phyloP scores from a whole-genome alignment of 2,113 vertebrate species.

The Centropristis striata region DNA sequence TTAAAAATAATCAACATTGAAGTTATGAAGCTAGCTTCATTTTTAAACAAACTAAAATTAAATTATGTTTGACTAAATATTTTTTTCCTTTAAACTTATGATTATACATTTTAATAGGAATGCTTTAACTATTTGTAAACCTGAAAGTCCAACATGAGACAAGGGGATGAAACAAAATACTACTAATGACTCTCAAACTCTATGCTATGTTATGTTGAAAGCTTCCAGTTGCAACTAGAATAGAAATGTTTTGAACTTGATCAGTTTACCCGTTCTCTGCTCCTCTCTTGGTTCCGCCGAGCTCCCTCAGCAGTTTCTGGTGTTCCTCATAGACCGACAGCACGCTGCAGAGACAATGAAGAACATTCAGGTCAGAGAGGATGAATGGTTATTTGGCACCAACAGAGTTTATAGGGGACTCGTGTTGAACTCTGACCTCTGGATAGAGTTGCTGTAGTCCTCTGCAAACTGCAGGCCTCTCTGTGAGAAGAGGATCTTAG shows the following conservation, averaged over 20 bases:
- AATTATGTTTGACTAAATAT: too few species aligned
- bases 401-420: neutral
- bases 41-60: too few species aligned
- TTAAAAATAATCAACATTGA: too few species aligned
- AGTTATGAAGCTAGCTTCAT: neutral
- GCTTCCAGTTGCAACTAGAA: neutral
- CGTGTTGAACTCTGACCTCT: slow-evolving; percentile 77
- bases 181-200: neutral
- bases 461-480: slow-evolving; percentile 89
- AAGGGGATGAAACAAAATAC: neutral
- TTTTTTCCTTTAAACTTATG: too few species aligned
- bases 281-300: slow-evolving; percentile 83
- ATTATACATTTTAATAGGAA: too few species aligned
- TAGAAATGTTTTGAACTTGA: neutral
- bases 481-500: slow-evolving; percentile 88
- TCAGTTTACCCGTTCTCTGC: slow-evolving; percentile 84
- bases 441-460: slow-evolving; percentile 87
- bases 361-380: neutral
- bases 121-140: neutral
- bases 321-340: slow-evolving; percentile 87
- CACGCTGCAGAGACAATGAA: slow-evolving; percentile 74
- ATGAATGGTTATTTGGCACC: neutral
- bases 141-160: neutral
- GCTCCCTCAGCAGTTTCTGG: slow-evolving; percentile 87
- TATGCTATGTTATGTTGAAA: neutral